Conservation (phyloP, 2,113 vertebrate species). For the Antennarius striatus region DNA sequence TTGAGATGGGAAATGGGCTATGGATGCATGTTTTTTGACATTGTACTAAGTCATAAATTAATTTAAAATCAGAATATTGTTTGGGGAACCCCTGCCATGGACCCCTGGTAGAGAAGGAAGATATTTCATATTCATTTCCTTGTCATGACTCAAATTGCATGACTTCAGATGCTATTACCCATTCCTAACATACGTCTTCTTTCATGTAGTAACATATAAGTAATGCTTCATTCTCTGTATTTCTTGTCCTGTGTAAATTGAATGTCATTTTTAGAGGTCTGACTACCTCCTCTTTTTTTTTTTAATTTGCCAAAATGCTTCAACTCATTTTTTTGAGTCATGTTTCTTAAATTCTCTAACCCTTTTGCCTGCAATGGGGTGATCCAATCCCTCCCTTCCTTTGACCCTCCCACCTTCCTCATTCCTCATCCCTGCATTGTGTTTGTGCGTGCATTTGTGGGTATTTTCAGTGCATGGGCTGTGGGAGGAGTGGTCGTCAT, state of each 20-base stretch:
- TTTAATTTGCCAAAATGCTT: constrained; percentile 41
- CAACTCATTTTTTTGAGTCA: constrained; percentile 58
- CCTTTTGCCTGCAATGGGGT: constrained; percentile 50
- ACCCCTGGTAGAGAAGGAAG: constrained; percentile 3
- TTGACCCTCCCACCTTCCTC: constrained; percentile 23
- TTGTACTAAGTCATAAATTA: too few relatives aligned
- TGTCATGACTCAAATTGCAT: constrained; percentile 49
- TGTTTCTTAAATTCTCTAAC: constrained; percentile 64
- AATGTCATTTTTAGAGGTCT: constrained; percentile 35
- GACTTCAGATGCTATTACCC: constrained; percentile 44
- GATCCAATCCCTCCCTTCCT: constrained; percentile 17
- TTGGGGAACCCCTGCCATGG: too few relatives aligned
- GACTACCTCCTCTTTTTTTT: constrained; percentile 10
- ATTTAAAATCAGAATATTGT: too few relatives aligned
- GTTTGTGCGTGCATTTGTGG: constrained; percentile 47
- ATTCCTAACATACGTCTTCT: constrained; percentile 56
- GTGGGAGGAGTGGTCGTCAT: constrained; percentile 93
- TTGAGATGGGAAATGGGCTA: too few relatives aligned
- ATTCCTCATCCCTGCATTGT: constrained; percentile 61
- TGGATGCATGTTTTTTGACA: too few relatives aligned
- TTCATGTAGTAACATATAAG: constrained; percentile 25
- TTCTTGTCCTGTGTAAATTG: constrained; percentile 30
- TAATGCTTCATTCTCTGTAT: constrained; percentile 23
- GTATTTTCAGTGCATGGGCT: constrained; percentile 88
- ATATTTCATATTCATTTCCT: constrained; percentile 36